A percentile compares a stretch with the other conserved stretches of the same genome.
These are phyloP conservation scores for Eristalis tenax DNA, from an alignment of 2,888 invertebrate genomes.

Conservation along the genomic window DNA sequence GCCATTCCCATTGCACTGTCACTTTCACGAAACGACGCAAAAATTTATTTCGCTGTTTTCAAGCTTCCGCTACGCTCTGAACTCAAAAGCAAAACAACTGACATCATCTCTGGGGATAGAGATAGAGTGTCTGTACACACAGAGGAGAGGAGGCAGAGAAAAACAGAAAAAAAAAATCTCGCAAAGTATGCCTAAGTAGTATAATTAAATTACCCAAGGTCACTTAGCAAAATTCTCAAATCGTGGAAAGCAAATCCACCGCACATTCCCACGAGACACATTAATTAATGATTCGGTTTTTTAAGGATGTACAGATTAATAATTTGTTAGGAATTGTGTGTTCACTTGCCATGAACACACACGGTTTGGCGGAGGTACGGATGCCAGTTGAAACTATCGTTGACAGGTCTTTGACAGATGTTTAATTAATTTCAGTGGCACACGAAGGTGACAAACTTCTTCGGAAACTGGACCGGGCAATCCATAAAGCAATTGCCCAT, in stretches of 20 bases:
- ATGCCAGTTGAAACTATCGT: not conserved
- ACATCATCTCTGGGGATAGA: constrained; percentile 27
- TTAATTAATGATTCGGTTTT: not conserved
- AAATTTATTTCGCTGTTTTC: constrained; percentile 10
- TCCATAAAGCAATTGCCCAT: not conserved
- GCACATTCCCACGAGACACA: constrained; percentile 32
- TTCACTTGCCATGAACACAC: not conserved
- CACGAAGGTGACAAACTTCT: not conserved
- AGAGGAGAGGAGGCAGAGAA: not conserved
- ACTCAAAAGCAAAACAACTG: constrained; percentile 7
- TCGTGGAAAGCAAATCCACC: constrained; percentile 26
- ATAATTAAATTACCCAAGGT: constrained; percentile 47
- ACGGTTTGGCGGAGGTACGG: not conserved
- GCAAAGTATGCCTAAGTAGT: constrained; percentile 26
- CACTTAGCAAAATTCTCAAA: constrained; percentile 23
- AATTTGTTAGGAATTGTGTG: constrained; percentile 10
- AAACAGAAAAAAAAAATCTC: constrained; percentile 18
- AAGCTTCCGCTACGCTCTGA: not conserved
- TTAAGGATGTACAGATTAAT: constrained; percentile 17
- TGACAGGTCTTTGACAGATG: not conserved
- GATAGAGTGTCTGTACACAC: not conserved
- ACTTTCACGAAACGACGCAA: constrained; percentile 49
- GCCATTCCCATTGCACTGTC: constrained; percentile 31
- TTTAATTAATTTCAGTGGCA: constrained; percentile 16
- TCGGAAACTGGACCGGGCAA: not conserved